Conservation (phyloP, 1,140 invertebrate genomes). For the silkworm (Bombyx mori) region DNA sequence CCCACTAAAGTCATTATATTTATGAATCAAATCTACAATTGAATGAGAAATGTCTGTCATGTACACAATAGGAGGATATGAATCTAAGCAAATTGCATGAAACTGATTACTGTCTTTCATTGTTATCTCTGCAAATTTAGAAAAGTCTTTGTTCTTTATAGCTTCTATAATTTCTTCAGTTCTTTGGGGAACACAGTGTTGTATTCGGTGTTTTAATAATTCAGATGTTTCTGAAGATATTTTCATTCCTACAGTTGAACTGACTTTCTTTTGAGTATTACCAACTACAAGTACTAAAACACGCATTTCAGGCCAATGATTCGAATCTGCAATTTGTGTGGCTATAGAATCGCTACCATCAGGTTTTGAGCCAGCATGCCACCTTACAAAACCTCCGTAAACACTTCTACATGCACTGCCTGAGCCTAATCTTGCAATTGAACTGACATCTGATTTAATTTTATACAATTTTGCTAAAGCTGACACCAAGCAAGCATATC, state of each 20-base stretch:
- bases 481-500: constrained; percentile 91
- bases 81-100: constrained; percentile 95
- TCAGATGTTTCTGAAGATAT: constrained; percentile 85
- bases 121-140: constrained; percentile 91
- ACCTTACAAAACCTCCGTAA: constrained; percentile 92
- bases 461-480: constrained; percentile 84
- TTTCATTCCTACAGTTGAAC: constrained; percentile 95
- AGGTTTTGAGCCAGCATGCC: constrained; percentile 81
- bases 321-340: constrained; percentile 77
- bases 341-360: constrained; percentile 90
- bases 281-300: constrained; percentile 93
- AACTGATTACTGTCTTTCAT: constrained; percentile 99
- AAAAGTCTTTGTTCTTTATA: constrained; percentile 86
- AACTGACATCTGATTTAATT: constrained; percentile 85
- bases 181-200: constrained; percentile 80
- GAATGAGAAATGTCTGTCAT: constrained; percentile 90
- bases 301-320: constrained; percentile 93
- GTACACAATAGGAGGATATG: constrained; percentile 94
- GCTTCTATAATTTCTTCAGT: constrained; percentile 81
- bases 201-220: constrained; percentile 83
- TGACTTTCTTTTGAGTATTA: constrained; percentile 87
- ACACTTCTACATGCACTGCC: constrained; percentile 97
- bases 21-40: constrained; percentile 86
- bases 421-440: constrained; percentile 89
- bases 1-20: constrained; percentile 80